Conservation (phyloP, 2,113 vertebrate species). For the Oreocharis arfaki region DNA sequence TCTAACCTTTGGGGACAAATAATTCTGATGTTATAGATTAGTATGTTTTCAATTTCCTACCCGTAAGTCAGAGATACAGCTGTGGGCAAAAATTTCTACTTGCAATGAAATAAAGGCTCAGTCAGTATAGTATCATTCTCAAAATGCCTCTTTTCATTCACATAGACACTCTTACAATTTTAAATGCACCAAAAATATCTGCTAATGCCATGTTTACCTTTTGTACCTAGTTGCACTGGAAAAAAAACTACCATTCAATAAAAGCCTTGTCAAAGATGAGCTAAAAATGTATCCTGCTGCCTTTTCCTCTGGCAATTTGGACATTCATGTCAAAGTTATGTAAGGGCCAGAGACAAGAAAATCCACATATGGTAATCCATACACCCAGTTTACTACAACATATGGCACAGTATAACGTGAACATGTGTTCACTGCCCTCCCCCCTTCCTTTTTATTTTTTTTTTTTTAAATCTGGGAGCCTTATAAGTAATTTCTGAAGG, state of each 20-base stretch:
- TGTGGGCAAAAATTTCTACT: neutral
- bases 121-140: neutral
- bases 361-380: conserved; percentile 30
- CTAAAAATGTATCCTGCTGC: neutral
- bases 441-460: neutral
- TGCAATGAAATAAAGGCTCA: neutral
- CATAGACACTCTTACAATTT: neutral
- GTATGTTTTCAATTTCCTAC: neutral
- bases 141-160: neutral
- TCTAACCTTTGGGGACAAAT: neutral
- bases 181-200: neutral
- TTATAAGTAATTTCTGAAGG: neutral
- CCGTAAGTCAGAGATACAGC: neutral
- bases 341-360: conserved; percentile 43
- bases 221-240: neutral
- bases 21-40: neutral
- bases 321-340: conserved; percentile 32
- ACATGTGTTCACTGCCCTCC: neutral
- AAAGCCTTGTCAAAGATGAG: neutral
- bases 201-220: neutral
- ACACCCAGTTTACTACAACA: conserved; percentile 48
- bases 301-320: conserved; percentile 35
- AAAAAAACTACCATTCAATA: neutral
- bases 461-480: neutral
- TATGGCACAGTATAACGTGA: neutral